Percentiles rank a stretch among this genome's conserved stretches.
Conservation (phyloP, 2,888 invertebrate species). For the Drosophila emarginata region DNA sequence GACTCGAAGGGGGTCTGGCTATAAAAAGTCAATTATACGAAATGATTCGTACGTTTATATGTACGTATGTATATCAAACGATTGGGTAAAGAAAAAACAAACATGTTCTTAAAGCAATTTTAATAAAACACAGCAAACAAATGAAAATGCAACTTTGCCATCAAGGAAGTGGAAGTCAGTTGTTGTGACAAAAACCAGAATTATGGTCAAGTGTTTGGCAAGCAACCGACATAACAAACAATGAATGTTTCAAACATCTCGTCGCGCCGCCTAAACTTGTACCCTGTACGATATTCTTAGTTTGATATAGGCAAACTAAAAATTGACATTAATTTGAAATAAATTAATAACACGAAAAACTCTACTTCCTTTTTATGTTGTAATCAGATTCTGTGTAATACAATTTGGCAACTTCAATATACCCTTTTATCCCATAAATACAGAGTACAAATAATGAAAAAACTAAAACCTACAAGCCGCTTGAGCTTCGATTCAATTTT, state of each 20-base stretch:
- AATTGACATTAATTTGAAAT: no score
- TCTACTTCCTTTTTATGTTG: no score
- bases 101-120: constrained; percentile 32
- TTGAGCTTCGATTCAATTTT: neutral
- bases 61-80: constrained; percentile 11
- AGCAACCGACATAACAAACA: constrained; percentile 9
- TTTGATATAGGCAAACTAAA: no score
- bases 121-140: neutral
- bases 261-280: no score
- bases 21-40: constrained; percentile 76
- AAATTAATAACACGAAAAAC: no score
- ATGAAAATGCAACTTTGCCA: constrained; percentile 40
- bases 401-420: constrained; percentile 12
- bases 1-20: constrained; percentile 40
- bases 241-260: no score
- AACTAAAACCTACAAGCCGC: neutral
- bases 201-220: constrained; percentile 32
- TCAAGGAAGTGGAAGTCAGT: constrained; percentile 75
- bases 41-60: constrained; percentile 66
- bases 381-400: no score
- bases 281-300: neutral
- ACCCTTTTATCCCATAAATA: neutral
- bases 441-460: constrained; percentile 26
- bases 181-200: constrained; percentile 37
- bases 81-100: constrained; percentile 24